A percentile compares a stretch with the other conserved stretches of the same genome.
Evolutionary conservation across 2,113 vertebrate species (phyloP).

Genomic region (Zosterops borbonicus): DNA sequence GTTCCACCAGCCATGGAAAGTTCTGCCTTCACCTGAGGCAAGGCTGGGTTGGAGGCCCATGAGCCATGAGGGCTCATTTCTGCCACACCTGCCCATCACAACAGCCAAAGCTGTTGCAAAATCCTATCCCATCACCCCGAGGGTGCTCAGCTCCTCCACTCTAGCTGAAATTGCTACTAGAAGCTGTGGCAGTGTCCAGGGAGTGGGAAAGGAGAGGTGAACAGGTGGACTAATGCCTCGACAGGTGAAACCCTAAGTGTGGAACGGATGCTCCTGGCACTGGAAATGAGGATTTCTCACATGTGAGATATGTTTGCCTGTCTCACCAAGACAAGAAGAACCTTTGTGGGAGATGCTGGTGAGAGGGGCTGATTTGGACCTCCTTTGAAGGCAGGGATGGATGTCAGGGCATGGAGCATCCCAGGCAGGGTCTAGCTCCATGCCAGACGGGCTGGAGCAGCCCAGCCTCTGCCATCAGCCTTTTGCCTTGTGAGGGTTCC

Average conservation of each 20-base stretch:
- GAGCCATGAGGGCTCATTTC: background rate
- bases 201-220: background rate
- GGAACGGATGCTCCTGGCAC: background rate
- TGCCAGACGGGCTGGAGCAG: background rate
- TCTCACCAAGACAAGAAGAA: background rate
- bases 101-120: background rate
- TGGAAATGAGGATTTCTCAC: background rate
- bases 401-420: background rate
- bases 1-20: background rate
- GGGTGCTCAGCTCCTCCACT: background rate
- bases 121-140: background rate
- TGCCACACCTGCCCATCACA: background rate
- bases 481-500: background rate
- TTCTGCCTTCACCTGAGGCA: background rate
- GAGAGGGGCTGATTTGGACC: background rate
- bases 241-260: background rate
- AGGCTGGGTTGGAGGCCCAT: background rate
- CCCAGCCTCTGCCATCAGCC: background rate
- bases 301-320: fast-evolving
- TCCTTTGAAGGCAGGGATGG: background rate
- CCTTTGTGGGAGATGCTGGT: background rate
- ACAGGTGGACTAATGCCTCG: background rate
- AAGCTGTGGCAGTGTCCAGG: background rate
- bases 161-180: background rate
- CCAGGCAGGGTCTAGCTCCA: background rate